Percentiles rank a stretch among this genome's conserved stretches.
Conservation (phyloP, 2,113 vertebrate genomes). For the Percina caprodes region DNA sequence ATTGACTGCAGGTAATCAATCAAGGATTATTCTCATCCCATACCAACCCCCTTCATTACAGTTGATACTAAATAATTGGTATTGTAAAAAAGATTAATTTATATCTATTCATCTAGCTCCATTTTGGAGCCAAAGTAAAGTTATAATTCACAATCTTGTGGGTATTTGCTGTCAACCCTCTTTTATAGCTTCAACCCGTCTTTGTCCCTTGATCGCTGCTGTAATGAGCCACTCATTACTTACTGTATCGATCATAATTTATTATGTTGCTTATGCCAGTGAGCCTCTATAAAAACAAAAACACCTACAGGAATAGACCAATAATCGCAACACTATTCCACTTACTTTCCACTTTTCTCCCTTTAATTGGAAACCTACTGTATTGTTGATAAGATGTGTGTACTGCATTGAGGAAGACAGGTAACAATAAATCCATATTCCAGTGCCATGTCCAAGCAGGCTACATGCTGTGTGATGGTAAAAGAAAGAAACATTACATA, state of each 20-base stretch:
- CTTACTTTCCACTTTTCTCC: neutral
- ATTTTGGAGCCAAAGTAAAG: constrained; percentile 23
- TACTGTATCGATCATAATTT: constrained; percentile 20
- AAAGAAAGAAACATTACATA: constrained; percentile 1
- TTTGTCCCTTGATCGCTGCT: constrained; percentile 6
- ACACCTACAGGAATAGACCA: neutral
- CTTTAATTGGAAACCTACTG: neutral
- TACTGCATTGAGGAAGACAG: neutral
- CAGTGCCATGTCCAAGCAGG: neutral
- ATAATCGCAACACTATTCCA: neutral
- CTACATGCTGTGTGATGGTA: neutral
- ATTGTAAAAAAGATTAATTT: constrained; percentile 14
- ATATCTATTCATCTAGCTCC: neutral
- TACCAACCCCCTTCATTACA: constrained; percentile 25
- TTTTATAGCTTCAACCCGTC: constrained; percentile 9
- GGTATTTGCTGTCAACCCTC: constrained; percentile 29
- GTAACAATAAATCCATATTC: neutral
- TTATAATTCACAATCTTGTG: constrained; percentile 7
- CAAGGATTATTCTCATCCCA: constrained; percentile 12
- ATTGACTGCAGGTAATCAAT: constrained; percentile 21
- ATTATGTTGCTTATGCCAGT: neutral
- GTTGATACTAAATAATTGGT: constrained; percentile 33
- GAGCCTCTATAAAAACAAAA: neutral
- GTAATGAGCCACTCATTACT: constrained; percentile 18
- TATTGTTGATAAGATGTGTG: neutral